These are phyloP conservation scores for Mesochorus sp. DNA, from an alignment of 2,888 invertebrate species.

Conservation along the genomic window DNA sequence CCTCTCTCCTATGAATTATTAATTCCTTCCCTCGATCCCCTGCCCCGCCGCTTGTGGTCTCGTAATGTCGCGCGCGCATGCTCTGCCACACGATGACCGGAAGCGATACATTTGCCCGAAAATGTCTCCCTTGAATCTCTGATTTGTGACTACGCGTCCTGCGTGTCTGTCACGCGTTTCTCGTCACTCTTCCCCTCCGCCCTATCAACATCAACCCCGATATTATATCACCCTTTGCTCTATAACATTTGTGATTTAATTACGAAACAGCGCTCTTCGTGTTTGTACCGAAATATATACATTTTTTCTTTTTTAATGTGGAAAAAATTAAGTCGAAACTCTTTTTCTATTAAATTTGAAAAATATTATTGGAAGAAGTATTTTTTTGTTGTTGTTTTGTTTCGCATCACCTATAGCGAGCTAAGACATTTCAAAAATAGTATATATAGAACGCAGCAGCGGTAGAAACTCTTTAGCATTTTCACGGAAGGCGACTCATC, in stretches of 20 bases:
- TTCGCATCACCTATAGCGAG: not conserved
- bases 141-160: conserved; percentile 2
- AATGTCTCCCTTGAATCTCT: conserved; percentile 15
- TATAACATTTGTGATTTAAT: not conserved
- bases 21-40: not conserved
- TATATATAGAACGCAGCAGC: not conserved
- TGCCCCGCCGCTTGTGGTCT: no score
- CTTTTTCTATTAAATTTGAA: no score
- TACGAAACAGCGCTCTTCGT: not conserved
- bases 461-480: not conserved
- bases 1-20: conserved; percentile 8
- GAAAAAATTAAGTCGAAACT: no score
- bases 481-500: not conserved
- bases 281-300: not conserved
- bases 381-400: not conserved
- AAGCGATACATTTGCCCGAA: not conserved
- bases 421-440: not conserved
- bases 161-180: conserved; percentile 4
- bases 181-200: conserved; percentile 1
- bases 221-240: not conserved
- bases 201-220: not conserved
- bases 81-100: not conserved
- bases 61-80: not conserved
- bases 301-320: no score
- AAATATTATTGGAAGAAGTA: not conserved